Conservation (phyloP, 1,140 invertebrate genomes). For the Drosophila watanabei region DNA sequence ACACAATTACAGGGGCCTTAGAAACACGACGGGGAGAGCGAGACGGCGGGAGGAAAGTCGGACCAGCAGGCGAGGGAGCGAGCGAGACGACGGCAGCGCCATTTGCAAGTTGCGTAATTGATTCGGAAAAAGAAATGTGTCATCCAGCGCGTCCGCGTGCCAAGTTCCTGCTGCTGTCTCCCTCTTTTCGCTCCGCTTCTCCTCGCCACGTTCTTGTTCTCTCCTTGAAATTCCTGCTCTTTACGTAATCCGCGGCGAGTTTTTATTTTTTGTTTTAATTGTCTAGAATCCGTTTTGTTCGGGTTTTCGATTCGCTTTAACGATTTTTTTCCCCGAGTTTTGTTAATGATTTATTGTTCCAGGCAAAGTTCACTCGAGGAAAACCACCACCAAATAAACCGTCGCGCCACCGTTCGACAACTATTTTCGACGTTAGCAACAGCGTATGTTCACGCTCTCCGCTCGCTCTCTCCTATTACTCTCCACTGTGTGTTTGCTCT, state of each 20-base stretch:
- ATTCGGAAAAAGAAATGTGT: conserved; percentile 74
- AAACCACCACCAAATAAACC: conserved; percentile 60
- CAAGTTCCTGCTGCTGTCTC: conserved; percentile 71
- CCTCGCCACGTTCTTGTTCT: conserved; percentile 6
- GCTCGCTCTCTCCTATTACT: conserved; percentile 22
- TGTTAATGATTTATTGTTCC: conserved; percentile 54
- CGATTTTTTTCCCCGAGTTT: conserved; percentile 27
- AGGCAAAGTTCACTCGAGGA: conserved; percentile 73
- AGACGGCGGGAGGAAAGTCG: conserved; percentile 2
- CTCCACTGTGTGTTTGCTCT: conserved; percentile 45
- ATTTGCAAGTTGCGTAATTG: conserved; percentile 82
- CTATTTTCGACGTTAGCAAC: conserved; percentile 83
- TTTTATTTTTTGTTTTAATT: conserved; percentile 17
- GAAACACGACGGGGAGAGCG: conserved; percentile 50
- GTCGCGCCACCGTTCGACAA: conserved; percentile 65
- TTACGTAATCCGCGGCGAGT: conserved; percentile 70
- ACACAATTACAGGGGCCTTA: conserved; percentile 61
- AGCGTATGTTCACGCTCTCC: conserved; percentile 38
- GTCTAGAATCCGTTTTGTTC: conserved; percentile 11
- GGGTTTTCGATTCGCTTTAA: conserved; percentile 23
- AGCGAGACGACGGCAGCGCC: conserved; percentile 53
- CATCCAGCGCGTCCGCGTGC: conserved; percentile 56
- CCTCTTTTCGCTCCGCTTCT: conserved; percentile 32
- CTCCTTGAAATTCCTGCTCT: conserved; percentile 38
- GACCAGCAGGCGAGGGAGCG: conserved; percentile 8